Evolutionary conservation across 2,888 invertebrate genomes (phyloP).

Genomic region (Cantharis rustica): DNA sequence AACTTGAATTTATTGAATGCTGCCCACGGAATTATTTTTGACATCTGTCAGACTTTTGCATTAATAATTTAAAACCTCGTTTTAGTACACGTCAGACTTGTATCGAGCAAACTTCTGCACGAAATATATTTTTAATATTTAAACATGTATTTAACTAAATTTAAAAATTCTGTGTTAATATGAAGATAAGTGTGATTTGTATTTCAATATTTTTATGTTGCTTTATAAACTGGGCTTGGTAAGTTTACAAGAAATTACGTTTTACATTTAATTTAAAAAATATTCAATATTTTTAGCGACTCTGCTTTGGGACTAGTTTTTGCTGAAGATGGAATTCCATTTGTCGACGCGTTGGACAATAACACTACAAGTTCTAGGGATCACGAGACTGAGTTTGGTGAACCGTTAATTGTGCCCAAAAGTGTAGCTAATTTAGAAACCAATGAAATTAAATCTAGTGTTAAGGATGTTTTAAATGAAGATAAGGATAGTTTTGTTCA

Average conservation of each 20-base stretch:
- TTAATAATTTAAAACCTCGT: slow-evolving; percentile 9
- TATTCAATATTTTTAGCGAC: slow-evolving; percentile 54
- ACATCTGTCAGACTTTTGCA: neutral
- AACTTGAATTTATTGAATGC: neutral
- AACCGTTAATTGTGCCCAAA: slow-evolving; percentile 3
- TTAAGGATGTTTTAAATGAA: slow-evolving; percentile 33
- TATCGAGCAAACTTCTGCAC: slow-evolving; percentile 5
- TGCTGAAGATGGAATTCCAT: slow-evolving; percentile 55
- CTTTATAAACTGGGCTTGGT: slow-evolving; percentile 45
- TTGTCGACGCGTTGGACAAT: slow-evolving; percentile 8
- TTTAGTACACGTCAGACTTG: slow-evolving; percentile 38
- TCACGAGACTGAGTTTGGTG: slow-evolving; percentile 15
- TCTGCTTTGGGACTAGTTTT: slow-evolving; percentile 65
- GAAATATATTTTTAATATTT: neutral
- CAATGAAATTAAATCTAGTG: slow-evolving; percentile 38
- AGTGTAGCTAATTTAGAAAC: slow-evolving; percentile 24
- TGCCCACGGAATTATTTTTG: neutral
- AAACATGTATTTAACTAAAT: slow-evolving; percentile 30
- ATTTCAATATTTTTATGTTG: slow-evolving; percentile 67
- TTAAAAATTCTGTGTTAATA: slow-evolving; percentile 51
- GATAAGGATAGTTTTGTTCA: slow-evolving; percentile 45
- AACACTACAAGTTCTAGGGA: slow-evolving; percentile 13
- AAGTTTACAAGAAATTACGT: slow-evolving; percentile 24
- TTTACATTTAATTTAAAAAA: neutral
- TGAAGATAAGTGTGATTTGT: slow-evolving; percentile 65